Base-by-base conservation (phyloP, 2,797 vertebrate species). In the Phyllotis vaccarum region DNA sequence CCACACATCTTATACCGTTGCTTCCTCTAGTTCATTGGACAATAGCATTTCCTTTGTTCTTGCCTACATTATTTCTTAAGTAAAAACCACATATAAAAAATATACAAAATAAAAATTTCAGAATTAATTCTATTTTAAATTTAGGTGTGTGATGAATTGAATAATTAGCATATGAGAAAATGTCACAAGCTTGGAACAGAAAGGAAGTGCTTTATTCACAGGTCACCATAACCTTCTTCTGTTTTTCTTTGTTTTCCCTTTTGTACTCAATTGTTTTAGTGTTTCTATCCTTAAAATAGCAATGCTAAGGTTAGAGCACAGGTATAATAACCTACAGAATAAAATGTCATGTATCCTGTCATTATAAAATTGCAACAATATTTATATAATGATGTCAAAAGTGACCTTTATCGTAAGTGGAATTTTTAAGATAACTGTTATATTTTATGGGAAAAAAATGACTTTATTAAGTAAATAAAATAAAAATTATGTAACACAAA, bases 381-480 rank as follows among this genome's bases (percentile, higher is more conserved):
- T 93, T 90, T 95, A 87, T 79, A 86, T 82, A 87, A 40, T 29
- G 72, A 81, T 82, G 88, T 85, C 62, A 95, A 92, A 17, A 85
- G 86, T 88, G 21, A 72, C 43, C 54, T 92, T 91, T 95, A 75
- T 68, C 31, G 72, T 68, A 9, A 80, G 22, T 66, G 10, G 54
- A 85, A 95, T 9, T 78, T 96, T 94, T 54, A 37, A 90, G 91
- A 7, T 70, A 93, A 43, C 27, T 49, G 34, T 11, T 85, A 9
- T 10, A 27, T 95, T 85, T 82, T 66, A 85, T 68, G 40, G 12
- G 64, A 62, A 34, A 40, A 52, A 95, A 95, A 62, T 46, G 12
- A 49, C 74, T 62, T 40, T 6, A 17, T 12, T 89, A 34, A 91
- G 81, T 76, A 91, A 88, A 58, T 70, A 92, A 94, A 80, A 85